Conservation (phyloP, 1,140 invertebrate species). For the Paracyclopina nana region DNA sequence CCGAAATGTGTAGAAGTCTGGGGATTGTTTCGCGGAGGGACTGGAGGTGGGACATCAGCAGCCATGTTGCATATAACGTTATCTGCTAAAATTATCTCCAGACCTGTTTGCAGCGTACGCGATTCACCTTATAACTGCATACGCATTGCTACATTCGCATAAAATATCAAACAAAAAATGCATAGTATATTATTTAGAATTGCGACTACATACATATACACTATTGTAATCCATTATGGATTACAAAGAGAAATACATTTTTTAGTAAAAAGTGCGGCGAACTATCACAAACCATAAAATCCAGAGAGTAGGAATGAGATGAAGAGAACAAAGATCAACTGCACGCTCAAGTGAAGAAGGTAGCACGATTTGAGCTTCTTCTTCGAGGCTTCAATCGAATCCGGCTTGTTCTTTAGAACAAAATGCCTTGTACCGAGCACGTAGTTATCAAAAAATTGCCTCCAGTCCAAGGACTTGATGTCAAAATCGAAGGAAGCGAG, state of each 20-base stretch:
- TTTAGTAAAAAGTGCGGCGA: neutral
- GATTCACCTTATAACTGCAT: no score
- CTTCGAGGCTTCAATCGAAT: neutral
- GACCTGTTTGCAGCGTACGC: no score
- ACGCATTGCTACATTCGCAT: no score
- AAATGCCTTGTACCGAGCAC: constrained; percentile 7
- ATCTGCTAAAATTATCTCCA: no score
- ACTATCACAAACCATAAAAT: neutral
- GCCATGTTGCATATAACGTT: no score
- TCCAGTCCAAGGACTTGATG: neutral
- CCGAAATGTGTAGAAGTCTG: neutral
- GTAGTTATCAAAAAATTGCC: neutral
- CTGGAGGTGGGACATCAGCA: no score
- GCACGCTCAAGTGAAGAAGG: neutral
- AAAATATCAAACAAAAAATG: no score
- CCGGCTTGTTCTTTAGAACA: constrained; percentile 6
- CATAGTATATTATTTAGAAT: neutral
- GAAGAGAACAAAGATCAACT: neutral
- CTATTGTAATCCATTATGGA: neutral
- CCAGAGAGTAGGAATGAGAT: neutral
- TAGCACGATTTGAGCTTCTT: neutral
- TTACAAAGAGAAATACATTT: neutral
- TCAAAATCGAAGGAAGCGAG: constrained; percentile 9
- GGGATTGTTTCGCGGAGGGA: no score
- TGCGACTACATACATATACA: neutral